Conservation (phyloP, 2,797 vertebrate genomes). For the Rhodeus uyekii region DNA sequence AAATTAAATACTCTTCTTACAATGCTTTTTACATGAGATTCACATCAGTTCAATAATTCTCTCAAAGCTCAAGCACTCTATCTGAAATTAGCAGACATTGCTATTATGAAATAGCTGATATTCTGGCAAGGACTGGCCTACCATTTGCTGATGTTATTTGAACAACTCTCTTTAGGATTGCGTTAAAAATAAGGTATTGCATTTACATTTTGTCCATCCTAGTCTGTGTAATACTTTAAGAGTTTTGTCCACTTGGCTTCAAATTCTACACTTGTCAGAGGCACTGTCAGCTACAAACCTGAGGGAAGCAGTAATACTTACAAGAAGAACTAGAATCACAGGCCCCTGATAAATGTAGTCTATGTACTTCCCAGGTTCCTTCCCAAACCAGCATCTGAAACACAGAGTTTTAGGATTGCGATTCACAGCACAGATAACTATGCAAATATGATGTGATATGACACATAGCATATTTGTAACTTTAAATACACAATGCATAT, state of each 20-base stretch:
- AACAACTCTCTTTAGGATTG: not conserved
- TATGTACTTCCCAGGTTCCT: conserved; percentile 93
- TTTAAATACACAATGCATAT: not conserved
- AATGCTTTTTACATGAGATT: not conserved
- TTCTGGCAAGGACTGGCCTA: not conserved
- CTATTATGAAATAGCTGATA: not conserved
- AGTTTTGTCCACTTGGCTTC: not conserved
- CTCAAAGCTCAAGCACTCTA: not conserved
- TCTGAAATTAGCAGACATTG: not conserved
- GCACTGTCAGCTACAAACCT: not conserved
- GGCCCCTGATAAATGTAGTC: conserved; percentile 99
- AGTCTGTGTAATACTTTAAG: not conserved
- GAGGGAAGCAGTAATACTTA: conserved; percentile 67
- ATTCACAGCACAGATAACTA: not conserved
- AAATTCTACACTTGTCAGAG: not conserved
- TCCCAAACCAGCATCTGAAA: conserved; percentile 97
- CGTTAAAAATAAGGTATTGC: not conserved
- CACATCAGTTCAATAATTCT: not conserved
- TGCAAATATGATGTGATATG: too few relatives aligned
- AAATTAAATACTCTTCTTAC: not conserved
- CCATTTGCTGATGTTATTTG: not conserved
- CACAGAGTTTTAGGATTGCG: not conserved
- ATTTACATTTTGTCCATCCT: not conserved
- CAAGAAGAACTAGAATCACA: conserved; percentile 95
- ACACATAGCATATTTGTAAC: too few relatives aligned